Conservation (phyloP, 2,888 invertebrate genomes). For the Zeuzera pyrina region DNA sequence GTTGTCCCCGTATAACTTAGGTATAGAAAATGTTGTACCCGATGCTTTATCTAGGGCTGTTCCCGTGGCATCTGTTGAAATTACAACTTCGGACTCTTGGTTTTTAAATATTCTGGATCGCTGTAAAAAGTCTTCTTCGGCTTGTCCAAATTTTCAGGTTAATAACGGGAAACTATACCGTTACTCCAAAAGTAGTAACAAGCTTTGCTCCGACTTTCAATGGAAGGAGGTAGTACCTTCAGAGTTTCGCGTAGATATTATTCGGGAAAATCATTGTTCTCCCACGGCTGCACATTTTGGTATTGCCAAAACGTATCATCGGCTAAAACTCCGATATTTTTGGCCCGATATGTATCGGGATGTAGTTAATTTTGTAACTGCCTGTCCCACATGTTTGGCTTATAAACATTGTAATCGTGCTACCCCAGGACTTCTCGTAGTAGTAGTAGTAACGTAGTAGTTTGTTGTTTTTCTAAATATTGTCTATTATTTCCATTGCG, state of each 20-base stretch:
- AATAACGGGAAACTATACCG: too few relatives aligned
- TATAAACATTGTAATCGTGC: slow-evolving; percentile 10
- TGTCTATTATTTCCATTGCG: slow-evolving; percentile 5
- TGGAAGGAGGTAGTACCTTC: slow-evolving; percentile 3
- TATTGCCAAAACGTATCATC: slow-evolving; percentile 16
- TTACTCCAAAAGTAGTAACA: too few relatives aligned
- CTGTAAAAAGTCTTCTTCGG: too few relatives aligned
- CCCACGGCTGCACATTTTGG: slow-evolving; percentile 13
- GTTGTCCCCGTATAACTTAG: too few relatives aligned
- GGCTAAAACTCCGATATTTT: slow-evolving; percentile 12
- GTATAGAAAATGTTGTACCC: slow-evolving; percentile 4
- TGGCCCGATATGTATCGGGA: slow-evolving; percentile 17
- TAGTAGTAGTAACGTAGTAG: slow-evolving; percentile 11
- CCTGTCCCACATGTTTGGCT: slow-evolving; percentile 8
- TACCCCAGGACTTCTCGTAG: slow-evolving; percentile 12
- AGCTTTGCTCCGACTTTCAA: slow-evolving; percentile 5
- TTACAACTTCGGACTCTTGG: too few relatives aligned
- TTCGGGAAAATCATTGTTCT: slow-evolving; percentile 14
- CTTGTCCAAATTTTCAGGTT: too few relatives aligned
- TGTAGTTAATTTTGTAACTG: slow-evolving; percentile 11
- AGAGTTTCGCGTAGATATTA: slow-evolving; percentile 1
- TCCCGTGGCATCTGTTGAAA: slow-evolving; percentile 8
- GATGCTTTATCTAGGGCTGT: slow-evolving; percentile 8
- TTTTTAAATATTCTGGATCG: too few relatives aligned
- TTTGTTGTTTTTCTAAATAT: slow-evolving; percentile 16